A percentile compares a stretch with the other conserved stretches of the same genome.
Conservation (phyloP, 2,888 invertebrate genomes). For the Mythimna impura region DNA sequence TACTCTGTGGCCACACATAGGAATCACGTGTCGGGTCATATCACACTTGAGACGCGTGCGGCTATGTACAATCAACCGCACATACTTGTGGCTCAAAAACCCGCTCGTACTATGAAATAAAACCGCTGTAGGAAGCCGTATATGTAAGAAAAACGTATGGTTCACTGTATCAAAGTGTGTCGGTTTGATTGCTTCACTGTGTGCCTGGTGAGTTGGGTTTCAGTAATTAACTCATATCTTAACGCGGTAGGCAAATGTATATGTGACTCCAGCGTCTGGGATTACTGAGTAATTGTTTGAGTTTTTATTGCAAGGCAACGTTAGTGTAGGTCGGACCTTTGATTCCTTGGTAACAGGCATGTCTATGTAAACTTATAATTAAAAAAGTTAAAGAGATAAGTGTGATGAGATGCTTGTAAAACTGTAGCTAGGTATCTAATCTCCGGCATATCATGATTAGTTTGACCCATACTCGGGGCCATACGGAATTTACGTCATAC, state of each 20-base stretch:
- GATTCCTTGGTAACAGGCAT: constrained; percentile 8
- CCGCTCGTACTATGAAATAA: constrained; percentile 26
- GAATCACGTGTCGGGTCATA: constrained; percentile 73
- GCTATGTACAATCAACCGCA: constrained; percentile 35
- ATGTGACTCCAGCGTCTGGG: constrained; percentile 42
- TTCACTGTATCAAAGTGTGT: constrained; percentile 58
- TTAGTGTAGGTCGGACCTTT: constrained; percentile 21
- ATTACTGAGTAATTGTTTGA: constrained; percentile 40
- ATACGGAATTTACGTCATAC: no score
- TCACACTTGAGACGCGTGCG: constrained; percentile 77
- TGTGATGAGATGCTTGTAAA: no score
- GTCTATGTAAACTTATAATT: neutral
- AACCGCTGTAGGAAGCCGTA: neutral
- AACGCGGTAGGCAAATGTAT: constrained; percentile 46
- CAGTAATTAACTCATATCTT: constrained; percentile 67
- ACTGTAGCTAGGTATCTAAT: neutral
- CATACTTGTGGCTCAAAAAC: constrained; percentile 2
- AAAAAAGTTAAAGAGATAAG: neutral
- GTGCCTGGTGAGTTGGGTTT: constrained; percentile 63
- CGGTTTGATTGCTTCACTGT: constrained; percentile 59
- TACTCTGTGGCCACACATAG: constrained; percentile 69
- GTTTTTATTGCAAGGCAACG: constrained; percentile 38
- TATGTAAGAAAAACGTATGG: neutral
- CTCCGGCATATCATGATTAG: neutral
- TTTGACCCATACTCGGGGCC: neutral